phyloP scores from a whole-genome alignment of 2,888 invertebrate species.

The Peribatodes rhomboidaria region DNA sequence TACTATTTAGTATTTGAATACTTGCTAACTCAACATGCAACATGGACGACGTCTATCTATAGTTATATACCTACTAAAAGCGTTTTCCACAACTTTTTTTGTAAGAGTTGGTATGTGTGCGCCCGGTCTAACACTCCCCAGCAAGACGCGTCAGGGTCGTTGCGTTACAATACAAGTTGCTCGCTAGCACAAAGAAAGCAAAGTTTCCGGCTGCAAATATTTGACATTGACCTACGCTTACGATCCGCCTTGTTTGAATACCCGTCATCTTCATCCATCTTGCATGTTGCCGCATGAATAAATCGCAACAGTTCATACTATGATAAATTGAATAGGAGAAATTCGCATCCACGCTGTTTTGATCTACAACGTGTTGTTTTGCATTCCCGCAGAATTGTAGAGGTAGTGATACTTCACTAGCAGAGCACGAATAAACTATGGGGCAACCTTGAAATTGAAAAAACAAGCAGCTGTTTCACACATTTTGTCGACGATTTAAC shows the following conservation, averaged over 20 bases:
- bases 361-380: not conserved
- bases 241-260: conserved; percentile 26
- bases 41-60: too few relatives aligned
- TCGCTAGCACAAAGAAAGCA: conserved; percentile 42
- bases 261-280: conserved; percentile 29
- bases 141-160: conserved; percentile 33
- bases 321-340: conserved; percentile 13
- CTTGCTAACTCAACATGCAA: too few relatives aligned
- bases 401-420: too few relatives aligned
- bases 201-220: conserved; percentile 40
- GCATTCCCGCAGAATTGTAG: too few relatives aligned
- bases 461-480: too few relatives aligned
- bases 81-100: too few relatives aligned
- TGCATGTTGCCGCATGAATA: conserved; percentile 28
- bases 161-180: conserved; percentile 2
- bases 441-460: too few relatives aligned
- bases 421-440: too few relatives aligned
- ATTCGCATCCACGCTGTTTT: not conserved
- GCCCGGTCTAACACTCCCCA: conserved; percentile 1
- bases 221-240: conserved; percentile 41
- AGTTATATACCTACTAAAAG: too few relatives aligned
- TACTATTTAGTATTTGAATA: too few relatives aligned
- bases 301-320: conserved; percentile 11
- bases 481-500: too few relatives aligned
- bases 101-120: not conserved